Conservation (phyloP, 1,140 invertebrate genomes). For the Drosophila orosa region DNA sequence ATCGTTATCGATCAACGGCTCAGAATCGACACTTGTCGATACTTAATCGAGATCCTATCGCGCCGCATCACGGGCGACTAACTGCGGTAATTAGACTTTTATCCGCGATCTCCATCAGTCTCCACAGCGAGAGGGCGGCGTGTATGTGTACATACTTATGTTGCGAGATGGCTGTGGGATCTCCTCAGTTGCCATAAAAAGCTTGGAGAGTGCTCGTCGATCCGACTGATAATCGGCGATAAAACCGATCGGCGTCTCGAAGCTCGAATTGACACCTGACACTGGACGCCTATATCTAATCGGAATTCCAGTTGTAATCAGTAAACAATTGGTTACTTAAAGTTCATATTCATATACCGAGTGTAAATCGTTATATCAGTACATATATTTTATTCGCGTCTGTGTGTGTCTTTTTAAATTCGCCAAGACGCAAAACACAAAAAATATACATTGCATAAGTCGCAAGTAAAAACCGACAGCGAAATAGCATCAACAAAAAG, state of each 20-base stretch:
- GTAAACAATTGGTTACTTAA: slow-evolving; percentile 15
- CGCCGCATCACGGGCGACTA: slow-evolving; percentile 82
- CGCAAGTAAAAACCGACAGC: slow-evolving; percentile 52
- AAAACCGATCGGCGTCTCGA: slow-evolving; percentile 18
- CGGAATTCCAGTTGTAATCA: slow-evolving; percentile 24
- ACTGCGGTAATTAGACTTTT: slow-evolving; percentile 26
- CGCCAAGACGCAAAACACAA: slow-evolving; percentile 72
- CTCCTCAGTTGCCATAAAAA: slow-evolving; percentile 21
- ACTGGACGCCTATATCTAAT: slow-evolving; percentile 24
- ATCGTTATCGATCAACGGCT: slow-evolving; percentile 83
- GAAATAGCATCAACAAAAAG: slow-evolving; percentile 59
- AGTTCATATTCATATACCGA: not conserved
- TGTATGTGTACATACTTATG: not conserved
- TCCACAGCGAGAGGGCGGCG: not conserved
- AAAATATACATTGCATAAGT: slow-evolving; percentile 75
- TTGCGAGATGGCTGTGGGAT: not conserved
- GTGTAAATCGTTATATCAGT: slow-evolving; percentile 7
- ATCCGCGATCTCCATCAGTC: slow-evolving; percentile 3
- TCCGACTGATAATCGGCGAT: slow-evolving; percentile 8
- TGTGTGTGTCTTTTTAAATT: slow-evolving; percentile 54
- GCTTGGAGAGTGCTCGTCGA: slow-evolving; percentile 16
- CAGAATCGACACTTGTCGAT: slow-evolving; percentile 84
- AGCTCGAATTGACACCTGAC: slow-evolving; percentile 8
- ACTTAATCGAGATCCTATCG: slow-evolving; percentile 82
- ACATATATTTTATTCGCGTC: slow-evolving; percentile 19